A percentile compares a stretch with the other conserved stretches of the same genome.
phyloP scores from a whole-genome alignment of 1,140 invertebrate genomes.

The Himalopsyche phryganea region DNA sequence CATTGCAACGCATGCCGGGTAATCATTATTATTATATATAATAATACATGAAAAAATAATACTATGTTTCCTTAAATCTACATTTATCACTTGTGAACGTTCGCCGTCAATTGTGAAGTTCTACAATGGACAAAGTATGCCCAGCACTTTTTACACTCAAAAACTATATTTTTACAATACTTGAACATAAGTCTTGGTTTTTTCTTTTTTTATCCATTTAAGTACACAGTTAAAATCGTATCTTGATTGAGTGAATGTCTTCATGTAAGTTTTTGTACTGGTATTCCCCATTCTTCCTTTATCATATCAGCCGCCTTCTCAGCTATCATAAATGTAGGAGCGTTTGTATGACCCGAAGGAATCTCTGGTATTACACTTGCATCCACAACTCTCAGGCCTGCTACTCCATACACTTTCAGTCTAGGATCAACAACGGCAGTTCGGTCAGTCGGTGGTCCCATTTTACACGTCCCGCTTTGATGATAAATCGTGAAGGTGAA shows the following conservation, averaged over 20 bases:
- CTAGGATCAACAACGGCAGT: conserved; percentile 69
- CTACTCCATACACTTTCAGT: conserved; percentile 65
- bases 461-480: conserved; percentile 78
- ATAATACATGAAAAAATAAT: no score
- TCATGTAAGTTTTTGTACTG: background rate
- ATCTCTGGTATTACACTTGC: conserved; percentile 69
- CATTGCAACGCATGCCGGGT: no score
- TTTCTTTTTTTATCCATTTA: no score
- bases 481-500: conserved; percentile 75
- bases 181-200: no score
- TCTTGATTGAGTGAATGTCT: background rate
- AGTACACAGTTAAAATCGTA: background rate
- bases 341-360: conserved; percentile 60
- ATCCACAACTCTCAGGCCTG: conserved; percentile 69
- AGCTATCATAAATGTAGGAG: conserved; percentile 61
- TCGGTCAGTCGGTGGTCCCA: conserved; percentile 68
- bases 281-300: conserved; percentile 54
- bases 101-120: no score
- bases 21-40: no score
- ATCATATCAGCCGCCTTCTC: conserved; percentile 59
- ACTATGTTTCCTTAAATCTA: no score
- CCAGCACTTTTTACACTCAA: no score
- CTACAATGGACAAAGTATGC: no score
- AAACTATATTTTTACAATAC: no score
- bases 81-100: no score